Evolutionary conservation across 2,888 invertebrate species (phyloP), one percentile per base, ranked within the genome.

Genomic region (Cartodere bifasciata): DNA sequence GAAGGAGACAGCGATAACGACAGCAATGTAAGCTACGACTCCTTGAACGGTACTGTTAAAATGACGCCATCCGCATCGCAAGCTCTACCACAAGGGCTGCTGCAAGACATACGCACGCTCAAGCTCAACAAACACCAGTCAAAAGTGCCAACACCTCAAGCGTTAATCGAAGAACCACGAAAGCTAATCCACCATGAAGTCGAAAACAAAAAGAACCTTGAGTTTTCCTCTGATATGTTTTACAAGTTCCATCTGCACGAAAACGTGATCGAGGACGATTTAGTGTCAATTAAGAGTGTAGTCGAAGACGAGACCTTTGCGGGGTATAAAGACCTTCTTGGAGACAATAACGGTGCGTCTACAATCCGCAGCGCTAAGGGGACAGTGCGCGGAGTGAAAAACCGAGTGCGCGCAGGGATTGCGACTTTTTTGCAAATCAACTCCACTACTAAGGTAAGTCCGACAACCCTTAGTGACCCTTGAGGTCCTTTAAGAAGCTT

Each of bases 381-480:
- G 27, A 91, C 91, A 7, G 84, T 94, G 44, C 75, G 92, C 26
- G 92, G 92, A 37, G 87, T 92, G 40, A 88, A 86, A 64, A 92
- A 94, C 65, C 73, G 91, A 46, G 92, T 94, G 34, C 68, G 91
- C 43, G 90, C 90, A 40, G 92, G 92, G 39, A 91, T 94, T 49
- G 88, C 87, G 27, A 91, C 91, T n/a, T 92, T 92, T 62, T 70
- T 88, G 37, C 85, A 86, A 55, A 78, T 85, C 50, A 82, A 79
- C 53, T 72, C 69, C 46, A 72, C 78, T 29, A 72, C 74, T 39
- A 88, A 86, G 82, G 88, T 88, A 64, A 69, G 72, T 37, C 22
- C 14, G 22, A 16, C 23, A 27, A 31, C 23, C n/a, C n/a, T n/a
- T n/a, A n/a, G n/a, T n/a, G n/a, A n/a, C n/a, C n/a, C n/a, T n/a